phyloP scores from a whole-genome alignment of 2,888 invertebrate genomes.

The Oscheius sp. region DNA sequence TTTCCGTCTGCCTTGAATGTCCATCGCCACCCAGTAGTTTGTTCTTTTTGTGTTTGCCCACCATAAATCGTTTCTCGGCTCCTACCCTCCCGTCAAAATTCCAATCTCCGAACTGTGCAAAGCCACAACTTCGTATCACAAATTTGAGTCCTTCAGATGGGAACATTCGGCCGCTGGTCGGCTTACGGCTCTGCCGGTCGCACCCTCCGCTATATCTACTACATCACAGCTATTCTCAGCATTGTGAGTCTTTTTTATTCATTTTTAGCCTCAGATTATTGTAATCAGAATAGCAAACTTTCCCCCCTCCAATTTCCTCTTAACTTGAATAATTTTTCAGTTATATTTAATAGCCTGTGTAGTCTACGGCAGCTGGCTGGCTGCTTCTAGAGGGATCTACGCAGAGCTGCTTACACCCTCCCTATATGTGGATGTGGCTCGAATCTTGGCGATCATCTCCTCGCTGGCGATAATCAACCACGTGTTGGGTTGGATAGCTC shows the following conservation, averaged over 20 bases:
- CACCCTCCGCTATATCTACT: slow-evolving; percentile 42
- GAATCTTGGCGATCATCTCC: slow-evolving; percentile 52
- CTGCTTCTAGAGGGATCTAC: slow-evolving; percentile 60
- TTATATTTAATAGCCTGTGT: slow-evolving; percentile 58
- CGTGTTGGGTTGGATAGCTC: slow-evolving; percentile 57
- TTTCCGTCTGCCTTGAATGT: not conserved
- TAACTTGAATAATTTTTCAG: too few species aligned
- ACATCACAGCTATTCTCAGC: slow-evolving; percentile 44
- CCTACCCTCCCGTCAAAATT: not conserved
- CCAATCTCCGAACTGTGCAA: not conserved
- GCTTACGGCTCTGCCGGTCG: slow-evolving; percentile 61
- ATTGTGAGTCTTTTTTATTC: slow-evolving; percentile 42
- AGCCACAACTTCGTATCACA: not conserved
- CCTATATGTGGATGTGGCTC: slow-evolving; percentile 67
- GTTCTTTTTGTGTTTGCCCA: not conserved
- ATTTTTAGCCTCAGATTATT: too few species aligned
- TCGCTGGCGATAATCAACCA: slow-evolving; percentile 56
- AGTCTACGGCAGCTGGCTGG: slow-evolving; percentile 65
- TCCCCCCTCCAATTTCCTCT: not conserved
- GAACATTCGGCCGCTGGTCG: slow-evolving; percentile 60
- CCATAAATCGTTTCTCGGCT: slow-evolving; percentile 1
- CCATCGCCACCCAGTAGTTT: not conserved
- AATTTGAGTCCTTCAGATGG: slow-evolving; percentile 38
- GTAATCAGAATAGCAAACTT: too few species aligned
- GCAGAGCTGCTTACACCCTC: slow-evolving; percentile 67